Conservation (phyloP, 2,113 vertebrate genomes). For the Rattus rattus region DNA sequence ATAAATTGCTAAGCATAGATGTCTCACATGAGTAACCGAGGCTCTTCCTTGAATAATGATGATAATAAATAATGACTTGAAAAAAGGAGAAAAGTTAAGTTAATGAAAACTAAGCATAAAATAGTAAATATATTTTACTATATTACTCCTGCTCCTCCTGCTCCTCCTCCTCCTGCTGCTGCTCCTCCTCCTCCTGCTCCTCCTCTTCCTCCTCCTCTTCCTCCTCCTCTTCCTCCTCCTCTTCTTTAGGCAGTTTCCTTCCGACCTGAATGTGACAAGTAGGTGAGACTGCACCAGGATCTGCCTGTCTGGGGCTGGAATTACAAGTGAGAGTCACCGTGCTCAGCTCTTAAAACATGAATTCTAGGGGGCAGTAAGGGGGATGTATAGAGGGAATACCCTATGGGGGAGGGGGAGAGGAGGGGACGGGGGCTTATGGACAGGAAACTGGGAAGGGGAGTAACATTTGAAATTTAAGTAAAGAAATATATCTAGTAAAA, state of each 20-base stretch:
- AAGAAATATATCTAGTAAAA: too few relatives aligned
- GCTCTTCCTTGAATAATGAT: not conserved
- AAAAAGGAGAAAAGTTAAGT: not conserved
- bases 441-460: too few relatives aligned
- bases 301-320: not conserved
- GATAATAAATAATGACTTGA: not conserved
- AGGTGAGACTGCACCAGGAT: not conserved
- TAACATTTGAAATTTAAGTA: too few relatives aligned
- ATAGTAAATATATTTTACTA: not conserved
- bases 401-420: too few relatives aligned
- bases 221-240: too few relatives aligned
- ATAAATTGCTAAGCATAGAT: not conserved
- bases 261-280: not conserved
- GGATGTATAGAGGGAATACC: too few relatives aligned
- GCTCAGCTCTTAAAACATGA: not conserved
- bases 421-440: too few relatives aligned
- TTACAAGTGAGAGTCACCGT: not conserved
- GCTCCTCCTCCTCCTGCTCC: accelerated
- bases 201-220: too few relatives aligned
- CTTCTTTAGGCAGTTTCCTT: not conserved
- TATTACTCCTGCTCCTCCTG: too few relatives aligned
- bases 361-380: not conserved
- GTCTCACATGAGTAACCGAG: not conserved
- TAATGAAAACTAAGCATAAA: not conserved
- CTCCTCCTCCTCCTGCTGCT: too few relatives aligned